Evolutionary conservation across 2,113 vertebrate genomes (phyloP).

Genomic region (Lagopus muta): DNA sequence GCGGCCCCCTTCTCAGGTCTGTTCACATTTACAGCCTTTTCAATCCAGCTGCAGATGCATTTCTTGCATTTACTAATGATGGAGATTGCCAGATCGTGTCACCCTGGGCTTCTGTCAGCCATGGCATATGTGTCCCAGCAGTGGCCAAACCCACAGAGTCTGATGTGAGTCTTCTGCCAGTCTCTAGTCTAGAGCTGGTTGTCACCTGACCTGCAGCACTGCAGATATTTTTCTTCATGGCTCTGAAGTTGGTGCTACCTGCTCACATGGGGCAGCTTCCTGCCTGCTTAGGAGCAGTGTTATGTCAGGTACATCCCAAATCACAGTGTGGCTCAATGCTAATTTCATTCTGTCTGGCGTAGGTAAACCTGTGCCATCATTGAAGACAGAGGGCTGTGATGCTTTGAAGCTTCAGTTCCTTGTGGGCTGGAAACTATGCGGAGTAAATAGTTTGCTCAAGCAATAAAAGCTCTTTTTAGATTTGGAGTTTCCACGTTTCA

Average conservation of each 20-base stretch:
- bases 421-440: background rate
- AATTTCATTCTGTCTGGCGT: accelerated
- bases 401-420: background rate
- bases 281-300: accelerated
- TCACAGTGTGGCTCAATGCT: background rate
- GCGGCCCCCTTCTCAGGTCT: background rate
- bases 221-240: accelerated
- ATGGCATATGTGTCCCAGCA: background rate
- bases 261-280: background rate
- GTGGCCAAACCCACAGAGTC: accelerated
- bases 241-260: background rate
- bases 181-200: accelerated
- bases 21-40: too few species aligned
- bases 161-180: background rate
- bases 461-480: background rate
- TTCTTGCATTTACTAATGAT: background rate
- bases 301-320: accelerated
- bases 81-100: background rate
- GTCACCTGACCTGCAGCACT: accelerated
- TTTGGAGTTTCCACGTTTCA: background rate
- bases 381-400: background rate
- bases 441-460: background rate
- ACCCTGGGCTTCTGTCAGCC: background rate
- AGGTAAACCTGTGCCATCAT: background rate
- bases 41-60: background rate